Conservation (phyloP, 2,888 invertebrate species). For the Serrognathus titanus region DNA sequence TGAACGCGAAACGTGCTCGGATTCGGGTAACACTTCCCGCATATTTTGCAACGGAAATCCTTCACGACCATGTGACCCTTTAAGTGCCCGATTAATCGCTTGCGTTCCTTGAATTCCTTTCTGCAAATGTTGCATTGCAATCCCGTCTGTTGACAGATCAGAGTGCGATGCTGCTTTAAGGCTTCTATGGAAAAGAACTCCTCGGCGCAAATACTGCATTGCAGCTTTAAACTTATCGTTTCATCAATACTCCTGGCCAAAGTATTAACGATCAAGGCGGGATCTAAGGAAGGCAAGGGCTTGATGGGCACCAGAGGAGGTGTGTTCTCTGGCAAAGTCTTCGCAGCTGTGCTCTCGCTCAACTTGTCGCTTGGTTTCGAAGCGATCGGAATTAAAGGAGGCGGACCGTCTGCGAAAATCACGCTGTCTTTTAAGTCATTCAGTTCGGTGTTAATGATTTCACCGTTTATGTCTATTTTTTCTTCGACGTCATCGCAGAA, state of each 20-base stretch:
- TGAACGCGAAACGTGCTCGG: slow-evolving; percentile 52
- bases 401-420: slow-evolving; percentile 34
- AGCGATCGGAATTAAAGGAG: slow-evolving; percentile 41
- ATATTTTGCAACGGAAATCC: slow-evolving; percentile 45
- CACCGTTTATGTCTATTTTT: slow-evolving; percentile 3
- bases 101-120: slow-evolving; percentile 41
- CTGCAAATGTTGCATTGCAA: slow-evolving; percentile 43
- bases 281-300: slow-evolving; percentile 27
- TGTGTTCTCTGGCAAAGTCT: slow-evolving; percentile 31
- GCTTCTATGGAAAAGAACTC: slow-evolving; percentile 33
- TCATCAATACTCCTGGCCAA: slow-evolving; percentile 28
- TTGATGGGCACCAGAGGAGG: slow-evolving; percentile 45
- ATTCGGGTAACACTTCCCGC: slow-evolving; percentile 46
- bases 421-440: slow-evolving; percentile 1
- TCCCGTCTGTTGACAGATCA: slow-evolving; percentile 31
- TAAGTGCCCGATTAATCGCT: slow-evolving; percentile 41
- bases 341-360: slow-evolving; percentile 3
- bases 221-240: slow-evolving; percentile 29
- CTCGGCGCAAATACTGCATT: slow-evolving; percentile 36
- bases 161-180: slow-evolving; percentile 36
- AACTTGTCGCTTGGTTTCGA: slow-evolving; percentile 15
- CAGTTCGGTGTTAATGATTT: slow-evolving; percentile 1
- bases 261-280: slow-evolving; percentile 23
- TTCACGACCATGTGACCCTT: slow-evolving; percentile 45
- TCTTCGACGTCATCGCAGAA: slow-evolving; percentile 6